Evolutionary conservation across 2,113 vertebrate species (phyloP).

Genomic region (Procapra przewalskii): DNA sequence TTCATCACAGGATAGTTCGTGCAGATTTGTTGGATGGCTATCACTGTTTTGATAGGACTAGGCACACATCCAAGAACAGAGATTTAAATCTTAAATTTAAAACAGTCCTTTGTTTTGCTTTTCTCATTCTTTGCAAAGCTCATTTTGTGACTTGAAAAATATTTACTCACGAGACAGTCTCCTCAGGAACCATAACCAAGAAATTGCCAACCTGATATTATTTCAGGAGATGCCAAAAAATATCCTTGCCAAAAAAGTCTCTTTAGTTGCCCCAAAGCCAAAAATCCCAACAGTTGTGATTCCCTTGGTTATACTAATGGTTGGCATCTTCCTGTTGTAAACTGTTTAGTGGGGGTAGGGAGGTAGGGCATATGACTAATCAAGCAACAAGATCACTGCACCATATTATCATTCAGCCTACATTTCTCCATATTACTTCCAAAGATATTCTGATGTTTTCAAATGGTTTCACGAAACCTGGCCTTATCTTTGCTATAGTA

Average conservation of each 20-base stretch:
- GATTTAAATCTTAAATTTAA: slow-evolving; percentile 71
- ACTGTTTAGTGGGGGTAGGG: background rate
- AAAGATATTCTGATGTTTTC: background rate
- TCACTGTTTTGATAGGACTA: slow-evolving; percentile 48
- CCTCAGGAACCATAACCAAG: slow-evolving; percentile 49
- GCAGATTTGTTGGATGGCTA: slow-evolving; percentile 29
- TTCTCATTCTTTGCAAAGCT: slow-evolving; percentile 67
- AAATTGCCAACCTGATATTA: slow-evolving; percentile 58
- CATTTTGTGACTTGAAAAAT: slow-evolving; percentile 65
- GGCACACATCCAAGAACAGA: slow-evolving; percentile 63
- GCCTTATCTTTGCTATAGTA: background rate
- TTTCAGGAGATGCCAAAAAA: slow-evolving; percentile 39
- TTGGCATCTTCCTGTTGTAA: background rate
- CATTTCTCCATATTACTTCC: background rate
- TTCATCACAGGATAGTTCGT: background rate
- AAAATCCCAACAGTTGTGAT: slow-evolving; percentile 24
- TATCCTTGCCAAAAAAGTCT: background rate
- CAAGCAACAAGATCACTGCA: background rate
- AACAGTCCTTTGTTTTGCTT: slow-evolving; percentile 71
- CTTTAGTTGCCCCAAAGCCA: background rate
- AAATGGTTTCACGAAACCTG: background rate
- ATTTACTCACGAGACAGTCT: slow-evolving; percentile 57
- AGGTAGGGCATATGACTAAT: background rate
- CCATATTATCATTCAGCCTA: background rate
- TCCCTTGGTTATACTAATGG: background rate